Percentiles rank a stretch among this genome's conserved stretches.
Evolutionary conservation across 2,113 vertebrate species (phyloP).

Genomic region (Dinomys branickii): DNA sequence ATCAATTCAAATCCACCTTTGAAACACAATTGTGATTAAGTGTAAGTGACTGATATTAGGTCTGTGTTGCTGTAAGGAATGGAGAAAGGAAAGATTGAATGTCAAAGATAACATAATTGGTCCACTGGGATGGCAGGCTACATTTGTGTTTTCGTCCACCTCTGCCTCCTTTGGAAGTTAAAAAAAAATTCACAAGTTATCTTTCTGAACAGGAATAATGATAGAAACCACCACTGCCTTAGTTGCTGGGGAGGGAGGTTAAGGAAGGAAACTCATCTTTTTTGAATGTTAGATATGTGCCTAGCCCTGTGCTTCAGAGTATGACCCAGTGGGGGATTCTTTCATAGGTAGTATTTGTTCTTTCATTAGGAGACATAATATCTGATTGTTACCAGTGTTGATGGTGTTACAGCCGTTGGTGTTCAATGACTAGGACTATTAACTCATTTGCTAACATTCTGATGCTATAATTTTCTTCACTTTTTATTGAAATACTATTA

Average conservation of each 20-base stretch:
- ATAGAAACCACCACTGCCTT: neutral
- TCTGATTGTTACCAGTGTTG: neutral
- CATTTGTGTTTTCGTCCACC: neutral
- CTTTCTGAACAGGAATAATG: neutral
- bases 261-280: neutral
- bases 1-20: neutral
- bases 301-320: no score
- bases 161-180: neutral
- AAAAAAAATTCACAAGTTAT: neutral
- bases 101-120: neutral
- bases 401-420: neutral
- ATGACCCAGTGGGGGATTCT: neutral
- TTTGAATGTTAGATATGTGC: neutral
- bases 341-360: neutral
- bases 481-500: slow-evolving; percentile 11
- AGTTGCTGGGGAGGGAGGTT: neutral
- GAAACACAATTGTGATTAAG: neutral
- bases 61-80: neutral
- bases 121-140: neutral
- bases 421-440: neutral
- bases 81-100: neutral
- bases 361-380: neutral
- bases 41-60: neutral
- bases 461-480: neutral
- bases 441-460: neutral